Base-by-base conservation (phyloP, 2,797 vertebrate genomes). In the Molossus molossus region DNA sequence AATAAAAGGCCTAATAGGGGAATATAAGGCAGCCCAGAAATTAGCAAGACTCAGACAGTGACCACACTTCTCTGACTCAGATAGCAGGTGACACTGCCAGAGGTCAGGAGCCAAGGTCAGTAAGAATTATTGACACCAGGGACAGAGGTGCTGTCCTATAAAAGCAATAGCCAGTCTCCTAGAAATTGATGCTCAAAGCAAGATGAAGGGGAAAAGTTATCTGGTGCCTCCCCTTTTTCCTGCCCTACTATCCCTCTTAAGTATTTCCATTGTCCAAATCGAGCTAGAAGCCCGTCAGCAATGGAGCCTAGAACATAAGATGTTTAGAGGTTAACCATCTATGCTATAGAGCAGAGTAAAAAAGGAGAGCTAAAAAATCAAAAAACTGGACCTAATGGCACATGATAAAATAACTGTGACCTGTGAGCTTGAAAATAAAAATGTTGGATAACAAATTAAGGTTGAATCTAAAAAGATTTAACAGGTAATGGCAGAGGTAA, bases 241-340 rank as follows among this genome's bases (percentile, higher is more conserved):
- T 57, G 27, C 8, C 48, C 10, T 89, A 37, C n/a, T 76, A 0
- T 45, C 6, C 6, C 5, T 18, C 18, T 21, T 69, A 29, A 13
- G 11, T 55, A 48, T 15, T 12, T 53, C 3, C 55, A 55, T 21
- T 92, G 23, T 64, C 20, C 53, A 83, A 80, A 84, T 3, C 37
- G 72, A 57, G n/a, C 55, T 90, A 94, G 23, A 92, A 48, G 17
- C 15, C 25, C 84, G 21, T 70, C 57, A 81, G 4, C 81, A 97
- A 27, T 4, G 33, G 73, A 83, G 23, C 37, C 70, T 55, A 48
- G 64, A 84, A 96, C 84, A 73, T 6, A 60, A 20, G 37, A 25
- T 23, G 81, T 75, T 92, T 33, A 33, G n/a, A 14, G 25, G 7
- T 85, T 40, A 62, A 9, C 33, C 11, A 65, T 92, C 65, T 85